Evolutionary conservation across 2,888 invertebrate species (phyloP), one percentile per base, ranked within the genome.

Genomic region (Lysandra coridon): DNA sequence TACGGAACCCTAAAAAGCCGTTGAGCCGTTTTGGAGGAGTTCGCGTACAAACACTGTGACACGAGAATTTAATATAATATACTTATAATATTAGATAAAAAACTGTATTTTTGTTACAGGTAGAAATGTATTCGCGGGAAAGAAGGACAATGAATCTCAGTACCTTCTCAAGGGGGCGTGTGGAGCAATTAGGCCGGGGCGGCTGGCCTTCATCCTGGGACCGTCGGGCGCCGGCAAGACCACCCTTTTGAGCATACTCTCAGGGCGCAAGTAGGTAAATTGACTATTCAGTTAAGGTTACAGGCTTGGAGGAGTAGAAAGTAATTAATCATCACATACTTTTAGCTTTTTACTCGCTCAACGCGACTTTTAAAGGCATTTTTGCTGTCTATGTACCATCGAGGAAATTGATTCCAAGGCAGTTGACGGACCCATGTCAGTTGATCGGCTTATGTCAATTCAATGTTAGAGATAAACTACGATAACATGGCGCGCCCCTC

Each of bases 221-320:
- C 96, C 96, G 6, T 97, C 97, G 0, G 97, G 97, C 0, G 96
- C 97, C 0, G 97, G 98, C 12, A 98, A 98, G 86, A 96, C 97
- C 0, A 96, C 97, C 0, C 91, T 98, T 3, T 95, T 98, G 83
- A 96, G 96, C 86, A 96, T 97, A 81, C 89, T 98, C 76, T 96
- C 97, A 0, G 97, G 97, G 64, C 95, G 96, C 88, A 96, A 96
- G 97, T 96, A 88, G 90, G 91, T 84, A 81, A 78, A 81, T 40
- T 64, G 23, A 62, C 62, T 23, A 62, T 7, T 62, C 62, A 23
- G 23, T 0, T 62, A n/a, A 2, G 6, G 7, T 62, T 53, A 1
- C 57, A 17, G 57, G 57, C 17, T 57, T 17, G 4, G 17, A 57
- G 49, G 2, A 49, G 10, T 49, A 49, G 49, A 49, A 49, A 49